Evolutionary conservation across 1,140 invertebrate species (phyloP), one percentile per base, ranked within the genome.

Genomic region (fruit fly (Drosophila melanogaster)): DNA sequence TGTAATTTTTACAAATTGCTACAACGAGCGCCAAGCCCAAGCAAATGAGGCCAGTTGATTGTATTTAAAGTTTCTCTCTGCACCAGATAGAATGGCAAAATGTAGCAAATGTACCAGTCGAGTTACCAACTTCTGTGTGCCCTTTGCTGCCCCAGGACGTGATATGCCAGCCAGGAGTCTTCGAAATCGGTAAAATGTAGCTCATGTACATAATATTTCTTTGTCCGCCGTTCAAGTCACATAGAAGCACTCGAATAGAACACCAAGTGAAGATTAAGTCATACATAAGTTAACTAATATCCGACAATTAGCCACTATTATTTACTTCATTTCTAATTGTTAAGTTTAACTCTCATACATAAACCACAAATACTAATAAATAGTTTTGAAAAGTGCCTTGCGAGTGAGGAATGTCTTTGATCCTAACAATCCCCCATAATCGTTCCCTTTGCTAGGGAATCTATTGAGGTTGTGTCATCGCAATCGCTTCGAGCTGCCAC

Each of bases 1-100:
- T 78, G 55, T 65, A 64, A 55, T 54, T 75, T 71, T 60, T 22
- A 49, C 53, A 78, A 83, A 83, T 81, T 81, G 56, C 73, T 81
- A 58, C 80, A 81, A 60, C 54, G 66, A 53, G 70, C 56, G 53
- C 44, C 44, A 47, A 54, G 72, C 79, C 58, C 77, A 65, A 69
- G 44, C 79, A 70, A 72, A 66, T 70, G 73, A 24, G 69, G 79
- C 71, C 56, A 66, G 54, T 83, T 62, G 74, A 74, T 78, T 77
- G 46, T 54, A 66, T 81, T 83, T 67, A 73, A 71, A 71, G 53
- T 56, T 78, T 38, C 53, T 47, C 43, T 53, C 59, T 19, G 4
- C 49, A 46, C 53, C 38, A 57, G 50, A 70, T 37, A 76, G 66
- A 17, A 60, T 57, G 55, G 22, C 62, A 41, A 56, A 30, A 11